Evolutionary conservation across 2,888 invertebrate species (phyloP), one percentile per base, ranked within the genome.

Genomic region (Caradrina kadenii): DNA sequence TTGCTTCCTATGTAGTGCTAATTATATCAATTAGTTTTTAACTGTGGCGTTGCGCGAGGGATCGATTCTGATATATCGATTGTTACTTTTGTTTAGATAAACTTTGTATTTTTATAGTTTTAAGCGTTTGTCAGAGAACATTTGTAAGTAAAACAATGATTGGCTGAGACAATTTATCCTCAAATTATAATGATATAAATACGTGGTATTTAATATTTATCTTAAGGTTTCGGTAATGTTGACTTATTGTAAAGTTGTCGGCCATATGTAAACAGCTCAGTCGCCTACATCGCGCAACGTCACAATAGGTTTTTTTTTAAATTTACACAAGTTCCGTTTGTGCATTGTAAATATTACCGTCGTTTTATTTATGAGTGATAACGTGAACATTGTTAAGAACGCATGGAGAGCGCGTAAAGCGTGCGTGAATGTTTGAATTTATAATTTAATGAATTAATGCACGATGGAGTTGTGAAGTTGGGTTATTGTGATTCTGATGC

Each of bases 1-100:
- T 88, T 89, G 91, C 91, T 91, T 92, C 91, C 91, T 91, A 89
- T 85, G 84, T 89, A 89, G 91, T 91, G 89, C 88, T 92, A 88
- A 91, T 35, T 35, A 88, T 91, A 75, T 64, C 26, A 53, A 53
- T 69, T 76, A 76, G 67, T 54, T 76, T 69, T 50, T 71, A 73
- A 73, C 19, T 42, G 67, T 77, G 54, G 42, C 73, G 81, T 81
- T 81, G 76, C 79, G 80, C 80, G 73, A 61, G n/a, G 55, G 56
- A 22, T 31, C 61, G 60, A 61, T 19, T 52, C 22, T 54, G 48
- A 45, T 52, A 62, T 56, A 39, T 56, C 39, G 26, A 26, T 53
- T 64, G 48, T 75, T 79, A 53, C 59, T 65, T 80, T 79, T 48
- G 45, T 64, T 68, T 50, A 10, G 59, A 69, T 65, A 68, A 76